phyloP scores from a whole-genome alignment of 2,113 vertebrate genomes.

The Laticauda colubrina region DNA sequence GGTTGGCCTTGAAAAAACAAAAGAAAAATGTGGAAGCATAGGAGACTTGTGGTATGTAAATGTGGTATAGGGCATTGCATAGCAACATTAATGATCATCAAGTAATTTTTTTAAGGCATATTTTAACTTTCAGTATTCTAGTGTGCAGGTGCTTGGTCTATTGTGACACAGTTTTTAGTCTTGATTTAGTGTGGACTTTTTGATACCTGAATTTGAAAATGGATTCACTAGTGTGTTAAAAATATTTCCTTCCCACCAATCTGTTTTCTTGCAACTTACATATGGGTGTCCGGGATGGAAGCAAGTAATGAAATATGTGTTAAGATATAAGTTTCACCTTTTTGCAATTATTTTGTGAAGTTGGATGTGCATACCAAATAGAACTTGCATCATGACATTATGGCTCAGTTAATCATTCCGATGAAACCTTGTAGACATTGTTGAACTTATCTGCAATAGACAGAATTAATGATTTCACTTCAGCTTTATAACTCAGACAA shows the following conservation, averaged over 20 bases:
- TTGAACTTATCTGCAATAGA: background rate
- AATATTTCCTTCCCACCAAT: background rate
- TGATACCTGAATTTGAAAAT: background rate
- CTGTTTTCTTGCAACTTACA: background rate
- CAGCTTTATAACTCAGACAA: background rate
- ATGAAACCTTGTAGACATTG: background rate
- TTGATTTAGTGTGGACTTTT: background rate
- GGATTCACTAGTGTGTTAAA: background rate
- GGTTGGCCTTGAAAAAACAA: background rate
- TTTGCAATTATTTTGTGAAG: background rate
- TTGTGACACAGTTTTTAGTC: background rate
- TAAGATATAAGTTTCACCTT: background rate
- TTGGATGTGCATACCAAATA: background rate
- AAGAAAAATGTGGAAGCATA: background rate
- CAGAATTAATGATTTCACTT: background rate
- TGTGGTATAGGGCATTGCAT: background rate
- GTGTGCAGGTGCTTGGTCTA: background rate
- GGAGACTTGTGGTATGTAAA: background rate
- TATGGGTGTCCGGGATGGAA: background rate
- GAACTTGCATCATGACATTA: background rate
- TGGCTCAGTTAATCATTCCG: background rate
- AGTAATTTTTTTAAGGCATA: background rate
- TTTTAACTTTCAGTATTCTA: background rate
- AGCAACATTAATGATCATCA: background rate
- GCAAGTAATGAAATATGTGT: background rate